Evolutionary conservation across 2,888 invertebrate species (phyloP).

Genomic region (Aelia acuminata): DNA sequence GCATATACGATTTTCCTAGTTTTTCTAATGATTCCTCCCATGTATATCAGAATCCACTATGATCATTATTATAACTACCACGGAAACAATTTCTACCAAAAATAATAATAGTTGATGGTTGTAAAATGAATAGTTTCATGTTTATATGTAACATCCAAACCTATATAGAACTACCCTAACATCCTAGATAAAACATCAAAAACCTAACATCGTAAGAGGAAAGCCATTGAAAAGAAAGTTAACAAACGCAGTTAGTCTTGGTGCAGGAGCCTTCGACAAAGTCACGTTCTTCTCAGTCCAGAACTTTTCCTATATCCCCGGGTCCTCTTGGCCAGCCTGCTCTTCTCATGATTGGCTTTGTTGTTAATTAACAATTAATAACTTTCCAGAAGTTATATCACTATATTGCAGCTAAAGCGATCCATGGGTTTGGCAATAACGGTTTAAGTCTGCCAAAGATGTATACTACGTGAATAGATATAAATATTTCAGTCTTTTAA

Average conservation of each 20-base stretch:
- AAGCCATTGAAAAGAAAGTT: slow-evolving; percentile 33
- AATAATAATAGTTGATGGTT: too few species aligned
- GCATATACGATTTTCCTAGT: too few species aligned
- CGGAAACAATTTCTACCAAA: too few species aligned
- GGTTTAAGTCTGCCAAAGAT: background rate
- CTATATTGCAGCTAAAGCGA: background rate
- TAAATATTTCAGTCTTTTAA: too few species aligned
- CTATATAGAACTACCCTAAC: background rate
- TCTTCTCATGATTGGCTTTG: background rate
- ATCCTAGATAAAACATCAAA: background rate
- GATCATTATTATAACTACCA: too few species aligned
- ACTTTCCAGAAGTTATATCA: background rate
- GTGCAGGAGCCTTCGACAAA: background rate
- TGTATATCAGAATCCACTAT: too few species aligned
- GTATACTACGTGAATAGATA: background rate
- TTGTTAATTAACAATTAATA: slow-evolving; percentile 20
- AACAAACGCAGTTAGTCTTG: slow-evolving; percentile 8
- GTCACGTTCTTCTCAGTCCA: background rate
- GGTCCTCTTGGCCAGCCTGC: background rate
- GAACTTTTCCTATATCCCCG: background rate
- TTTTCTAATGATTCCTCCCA: too few species aligned
- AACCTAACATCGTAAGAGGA: background rate
- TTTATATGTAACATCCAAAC: background rate
- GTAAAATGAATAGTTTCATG: background rate
- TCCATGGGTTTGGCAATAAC: background rate